A percentile compares a stretch with the other conserved stretches of the same genome.
These are phyloP conservation scores for Pontoporia blainvillei DNA, from an alignment of 2,113 vertebrate genomes.

Conservation along the genomic window DNA sequence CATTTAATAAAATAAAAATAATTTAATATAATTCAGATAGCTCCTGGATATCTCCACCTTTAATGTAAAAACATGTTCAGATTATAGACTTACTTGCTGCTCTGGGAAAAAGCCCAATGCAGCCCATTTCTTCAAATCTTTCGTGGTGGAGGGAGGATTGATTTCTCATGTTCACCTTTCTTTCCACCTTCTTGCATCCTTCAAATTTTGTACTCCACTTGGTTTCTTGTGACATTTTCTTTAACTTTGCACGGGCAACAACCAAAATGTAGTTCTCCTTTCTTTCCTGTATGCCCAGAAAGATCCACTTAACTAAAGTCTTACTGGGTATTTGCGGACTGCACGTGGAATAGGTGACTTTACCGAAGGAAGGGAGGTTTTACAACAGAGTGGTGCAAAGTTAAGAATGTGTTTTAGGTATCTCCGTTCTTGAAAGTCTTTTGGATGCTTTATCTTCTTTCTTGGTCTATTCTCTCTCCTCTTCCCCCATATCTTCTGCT, in stretches of 20 bases:
- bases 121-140: background rate
- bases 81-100: background rate
- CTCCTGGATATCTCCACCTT: background rate
- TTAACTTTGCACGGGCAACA: background rate
- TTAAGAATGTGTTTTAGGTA: background rate
- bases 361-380: background rate
- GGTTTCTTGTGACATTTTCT: background rate
- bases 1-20: background rate
- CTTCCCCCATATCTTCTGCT: background rate
- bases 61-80: background rate
- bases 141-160: background rate
- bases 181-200: background rate
- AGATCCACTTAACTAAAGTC: background rate
- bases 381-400: background rate
- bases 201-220: background rate
- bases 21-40: background rate
- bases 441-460: background rate
- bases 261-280: background rate
- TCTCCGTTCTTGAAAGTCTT: background rate
- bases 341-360: background rate
- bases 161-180: background rate
- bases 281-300: background rate
- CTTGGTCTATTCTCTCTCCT: background rate
- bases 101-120: background rate
- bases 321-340: background rate